phyloP scores from a whole-genome alignment of 2,113 vertebrate genomes.

The Notarius lentiginosus region DNA sequence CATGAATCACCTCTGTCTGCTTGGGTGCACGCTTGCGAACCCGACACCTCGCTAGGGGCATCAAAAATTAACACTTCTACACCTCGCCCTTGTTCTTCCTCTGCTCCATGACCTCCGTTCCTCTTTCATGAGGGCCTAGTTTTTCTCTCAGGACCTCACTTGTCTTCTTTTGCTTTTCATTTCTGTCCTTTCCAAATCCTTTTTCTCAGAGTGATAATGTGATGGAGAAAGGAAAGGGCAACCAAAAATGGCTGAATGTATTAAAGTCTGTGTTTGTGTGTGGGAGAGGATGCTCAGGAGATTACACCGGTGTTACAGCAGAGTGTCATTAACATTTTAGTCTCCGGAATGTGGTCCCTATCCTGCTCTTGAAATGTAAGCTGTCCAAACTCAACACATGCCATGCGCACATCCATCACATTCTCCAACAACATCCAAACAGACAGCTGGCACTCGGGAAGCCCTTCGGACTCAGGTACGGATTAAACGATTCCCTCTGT shows the following conservation, averaged over 20 bases:
- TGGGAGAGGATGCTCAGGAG: constrained; percentile 38
- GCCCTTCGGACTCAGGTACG: constrained; percentile 54
- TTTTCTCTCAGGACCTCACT: constrained; percentile 22
- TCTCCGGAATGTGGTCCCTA: constrained; percentile 32
- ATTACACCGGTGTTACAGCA: constrained; percentile 58
- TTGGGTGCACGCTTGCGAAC: constrained; percentile 1
- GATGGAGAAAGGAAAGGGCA: background rate
- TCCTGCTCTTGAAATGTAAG: constrained; percentile 10
- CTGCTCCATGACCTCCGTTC: constrained; percentile 28
- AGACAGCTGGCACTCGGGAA: constrained; percentile 54
- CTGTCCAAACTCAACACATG: constrained; percentile 35
- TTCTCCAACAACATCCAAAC: constrained; percentile 37
- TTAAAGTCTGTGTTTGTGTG: background rate
- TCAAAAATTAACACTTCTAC: constrained; percentile 75
- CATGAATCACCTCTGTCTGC: constrained; percentile 73
- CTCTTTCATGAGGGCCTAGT: constrained; percentile 13
- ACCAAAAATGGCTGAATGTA: background rate
- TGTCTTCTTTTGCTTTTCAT: background rate
- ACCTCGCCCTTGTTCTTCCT: constrained; percentile 48
- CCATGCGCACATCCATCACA: constrained; percentile 22
- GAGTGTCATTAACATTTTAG: constrained; percentile 57
- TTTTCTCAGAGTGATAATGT: background rate
- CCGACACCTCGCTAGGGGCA: constrained; percentile 61
- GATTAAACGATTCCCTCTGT: constrained; percentile 36
- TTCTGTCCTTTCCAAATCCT: background rate